Base-by-base conservation (phyloP, 2,113 vertebrate genomes). In the Oncorhynchus tshawytscha region DNA sequence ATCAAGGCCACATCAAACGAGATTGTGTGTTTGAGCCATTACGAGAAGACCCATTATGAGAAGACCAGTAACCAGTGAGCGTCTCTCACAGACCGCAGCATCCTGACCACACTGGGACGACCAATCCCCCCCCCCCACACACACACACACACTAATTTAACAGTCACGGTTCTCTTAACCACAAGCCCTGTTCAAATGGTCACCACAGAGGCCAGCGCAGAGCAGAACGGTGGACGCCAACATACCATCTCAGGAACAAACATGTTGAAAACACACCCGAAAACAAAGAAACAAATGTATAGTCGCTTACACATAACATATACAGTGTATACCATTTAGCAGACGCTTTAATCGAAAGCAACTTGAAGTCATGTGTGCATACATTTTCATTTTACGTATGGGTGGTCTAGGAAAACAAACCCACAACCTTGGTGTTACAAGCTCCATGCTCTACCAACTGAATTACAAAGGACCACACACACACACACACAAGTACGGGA, bases 1-100 rank as follows among this genome's bases (percentile, higher is more conserved):
- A 22, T 62, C 59, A 62, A n/a, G 9, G 59, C 59, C 59, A 62
- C 59, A 62, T 62, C 20, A 62, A 45, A 22, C 9, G 24, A 39
- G 75, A 16, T 27, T 4, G 39, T 60, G 5, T 24, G 24, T 24
- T 16, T 88, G 88, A 54, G 51, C 51, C 5, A 18, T 18, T 16
- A 62, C 9, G 65, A 67, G 9, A 67, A 67, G 27, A 67, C 13
- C 51, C 16, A 18, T 54, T 16, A 62, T 22, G 65, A 67, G 5
- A 67, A 67, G 27, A 67, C 25, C 65, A 67, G 65, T 67, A 31
- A 67, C 12, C 65, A 67, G 65, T 24, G 27, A 67, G 12, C 13
- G 18, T 18, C 25, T 67, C 16, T 13, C 25, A 2, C 16, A 67
- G 51, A 31, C 65, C 65, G 16, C 65, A 12, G 27, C 25, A 18